Evolutionary conservation across 1,140 invertebrate species (phyloP), one percentile per base, ranked within the genome.

Genomic region (Zophobas morio): DNA sequence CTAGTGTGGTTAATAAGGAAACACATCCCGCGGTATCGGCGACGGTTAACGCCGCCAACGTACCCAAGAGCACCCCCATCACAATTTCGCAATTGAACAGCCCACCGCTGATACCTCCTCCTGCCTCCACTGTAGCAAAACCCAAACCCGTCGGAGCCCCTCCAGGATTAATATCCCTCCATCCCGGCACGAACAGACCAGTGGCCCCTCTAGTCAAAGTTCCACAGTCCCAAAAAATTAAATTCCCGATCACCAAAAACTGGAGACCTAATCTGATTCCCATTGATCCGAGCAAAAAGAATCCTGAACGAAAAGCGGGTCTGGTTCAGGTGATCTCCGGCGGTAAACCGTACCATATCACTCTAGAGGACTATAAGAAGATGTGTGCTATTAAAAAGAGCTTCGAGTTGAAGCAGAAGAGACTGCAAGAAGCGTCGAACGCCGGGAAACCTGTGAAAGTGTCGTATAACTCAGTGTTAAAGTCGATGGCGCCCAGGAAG

Each of bases 221-320:
- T 63, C 74, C 87, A 1, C 86, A 87, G 3, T 86, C 87, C 2
- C 89, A 89, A 75, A 89, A 88, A 80, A 84, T 86, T 51, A 90
- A 89, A 57, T 85, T 82, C 70, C 83, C 83, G 6, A 83, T 80
- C 36, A 85, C 74, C 34, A 92, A 91, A 76, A 91, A 90, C 71
- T 92, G 91, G 91, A 86, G 91, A 72, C 91, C 91, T 1, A 92
- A 90, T n/a, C 84, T 92, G 6, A 92, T 92, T 85, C 90, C 91
- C 6, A 91, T 92, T 53, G 91, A 91, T 77, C 80, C 80, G 1
- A 81, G 63, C 36, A 83, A 83, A 42, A 85, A 83, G 63, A 63
- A 77, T 1, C 54, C 54, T 6, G 83, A 86, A 70, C 81, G 80
- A 47, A 84, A 82, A 77, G 76, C 83, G 20, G 85, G 85, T 20